Base-by-base conservation (phyloP, 2,113 vertebrate species). In the Macheiramphus alcinus region DNA sequence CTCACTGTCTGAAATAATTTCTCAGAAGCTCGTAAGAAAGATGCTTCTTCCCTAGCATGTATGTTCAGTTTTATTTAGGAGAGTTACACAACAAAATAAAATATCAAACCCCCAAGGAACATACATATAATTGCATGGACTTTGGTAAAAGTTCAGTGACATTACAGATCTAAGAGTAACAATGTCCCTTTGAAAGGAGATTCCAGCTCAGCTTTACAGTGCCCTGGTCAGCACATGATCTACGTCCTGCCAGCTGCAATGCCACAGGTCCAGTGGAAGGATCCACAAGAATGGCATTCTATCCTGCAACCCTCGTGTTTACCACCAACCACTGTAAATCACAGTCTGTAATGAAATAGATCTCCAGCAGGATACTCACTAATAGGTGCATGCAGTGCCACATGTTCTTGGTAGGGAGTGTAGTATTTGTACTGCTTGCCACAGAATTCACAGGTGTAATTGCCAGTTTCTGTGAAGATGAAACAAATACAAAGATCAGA, bases 361-460 rank as follows among this genome's bases (percentile, higher is more conserved):
- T 43, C 10, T 36, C 31, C 88, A 92, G 91, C 71, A 88, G 78
- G 86, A 94, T 97, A 99, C 98, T 98, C 98, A 99, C 99, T 98
- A 97, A 99, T 98, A n/a, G 99, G 99, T n/a, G 99, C 98, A 7
- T 99, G 99, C 91, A 99, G 98, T 16, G 99, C 99, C 94, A 99
- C 99, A 0, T 99, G 99, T 92, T 99, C 99, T 97, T 99, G 99
- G 98, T 99, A 99, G 6, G 99, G 99, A 66, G 99, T 99, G 97
- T 99, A 99, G 97, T 99, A 99, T 96, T 99, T 99, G 98, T 99
- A 99, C 98, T 99, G 99, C 96, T 99, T 99, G 90, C 99, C 99
- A 42, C 99, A 99, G 97, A 99, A 99, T 94, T 99, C 99, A 83
- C 99, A 99, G 45, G 99, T 99, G 83, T 99, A 99, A 97, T 99